phyloP scores from a whole-genome alignment of 2,888 invertebrate species.

The Chymomyza caudatula region DNA sequence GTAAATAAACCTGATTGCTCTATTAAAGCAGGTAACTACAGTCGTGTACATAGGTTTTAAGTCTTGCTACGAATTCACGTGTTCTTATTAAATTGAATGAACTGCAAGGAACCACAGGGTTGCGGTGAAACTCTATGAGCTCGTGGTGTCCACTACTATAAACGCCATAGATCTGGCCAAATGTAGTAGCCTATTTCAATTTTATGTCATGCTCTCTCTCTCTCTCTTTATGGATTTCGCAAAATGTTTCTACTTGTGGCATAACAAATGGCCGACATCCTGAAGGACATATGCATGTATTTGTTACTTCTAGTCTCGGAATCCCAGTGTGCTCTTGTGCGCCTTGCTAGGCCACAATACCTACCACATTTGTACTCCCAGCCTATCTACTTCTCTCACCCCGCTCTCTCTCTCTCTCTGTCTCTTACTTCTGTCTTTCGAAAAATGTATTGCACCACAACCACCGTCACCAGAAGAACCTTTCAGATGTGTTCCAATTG shows the following conservation, averaged over 20 bases:
- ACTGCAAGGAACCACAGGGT: slow-evolving; percentile 58
- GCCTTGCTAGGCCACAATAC: slow-evolving; percentile 32
- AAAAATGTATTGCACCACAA: slow-evolving; percentile 31
- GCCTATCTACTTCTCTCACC: slow-evolving; percentile 31
- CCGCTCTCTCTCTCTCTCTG: slow-evolving; percentile 41
- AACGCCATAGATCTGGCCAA: slow-evolving; percentile 61
- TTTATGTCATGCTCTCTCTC: slow-evolving; percentile 47
- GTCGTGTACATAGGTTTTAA: slow-evolving; percentile 61
- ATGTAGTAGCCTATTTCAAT: slow-evolving; percentile 55
- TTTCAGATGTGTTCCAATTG: slow-evolving; percentile 14
- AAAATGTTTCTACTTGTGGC: slow-evolving; percentile 42
- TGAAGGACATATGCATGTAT: slow-evolving; percentile 57
- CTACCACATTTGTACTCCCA: slow-evolving; percentile 34
- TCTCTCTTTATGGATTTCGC: slow-evolving; percentile 36
- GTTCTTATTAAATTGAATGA: slow-evolving; percentile 58
- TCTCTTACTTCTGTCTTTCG: neutral
- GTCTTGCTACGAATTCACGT: slow-evolving; percentile 42
- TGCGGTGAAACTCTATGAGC: slow-evolving; percentile 55
- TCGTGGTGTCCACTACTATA: slow-evolving; percentile 54
- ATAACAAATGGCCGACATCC: slow-evolving; percentile 32
- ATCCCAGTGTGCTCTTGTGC: slow-evolving; percentile 32
- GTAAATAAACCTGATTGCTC: slow-evolving; percentile 80
- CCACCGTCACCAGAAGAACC: slow-evolving; percentile 34
- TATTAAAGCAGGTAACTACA: slow-evolving; percentile 81
- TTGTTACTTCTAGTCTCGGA: slow-evolving; percentile 32